phyloP scores from a whole-genome alignment of 2,888 invertebrate species.

The Tanytarsus gracilentus region DNA sequence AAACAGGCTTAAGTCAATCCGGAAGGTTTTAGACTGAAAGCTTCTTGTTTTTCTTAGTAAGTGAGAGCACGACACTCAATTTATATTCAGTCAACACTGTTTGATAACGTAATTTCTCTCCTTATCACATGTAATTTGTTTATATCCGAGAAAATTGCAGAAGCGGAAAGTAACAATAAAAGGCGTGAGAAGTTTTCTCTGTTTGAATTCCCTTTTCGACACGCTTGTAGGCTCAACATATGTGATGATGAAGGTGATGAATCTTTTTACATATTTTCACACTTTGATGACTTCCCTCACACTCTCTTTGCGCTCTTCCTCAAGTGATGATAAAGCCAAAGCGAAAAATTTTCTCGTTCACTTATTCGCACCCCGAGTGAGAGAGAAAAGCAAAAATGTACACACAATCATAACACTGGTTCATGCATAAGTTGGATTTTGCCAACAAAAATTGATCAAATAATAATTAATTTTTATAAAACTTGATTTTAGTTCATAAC shows the following conservation, averaged over 20 bases:
- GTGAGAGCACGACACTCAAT: no score
- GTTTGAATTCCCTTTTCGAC: neutral
- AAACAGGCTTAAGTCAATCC: no score
- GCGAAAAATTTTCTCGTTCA: no score
- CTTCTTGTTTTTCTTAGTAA: no score
- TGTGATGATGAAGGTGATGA: constrained; percentile 21
- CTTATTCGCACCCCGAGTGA: no score
- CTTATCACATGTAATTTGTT: constrained; percentile 21
- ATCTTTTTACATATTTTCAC: constrained; percentile 17
- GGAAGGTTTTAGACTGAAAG: no score
- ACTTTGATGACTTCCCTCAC: constrained; percentile 17
- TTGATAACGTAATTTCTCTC: constrained; percentile 6
- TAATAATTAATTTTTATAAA: no score
- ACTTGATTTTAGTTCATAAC: no score
- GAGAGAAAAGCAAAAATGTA: neutral
- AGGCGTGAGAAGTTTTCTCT: constrained; percentile 19
- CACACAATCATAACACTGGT: no score
- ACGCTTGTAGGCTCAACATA: neutral
- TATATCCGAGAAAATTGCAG: neutral
- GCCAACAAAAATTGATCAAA: no score
- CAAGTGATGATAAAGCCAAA: neutral
- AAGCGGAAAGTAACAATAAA: constrained; percentile 26
- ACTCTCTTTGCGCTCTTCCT: neutral
- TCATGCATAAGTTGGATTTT: no score
- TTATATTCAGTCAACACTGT: neutral